Evolutionary conservation across 2,888 invertebrate genomes (phyloP).

Genomic region (Pilophorus perplexus): DNA sequence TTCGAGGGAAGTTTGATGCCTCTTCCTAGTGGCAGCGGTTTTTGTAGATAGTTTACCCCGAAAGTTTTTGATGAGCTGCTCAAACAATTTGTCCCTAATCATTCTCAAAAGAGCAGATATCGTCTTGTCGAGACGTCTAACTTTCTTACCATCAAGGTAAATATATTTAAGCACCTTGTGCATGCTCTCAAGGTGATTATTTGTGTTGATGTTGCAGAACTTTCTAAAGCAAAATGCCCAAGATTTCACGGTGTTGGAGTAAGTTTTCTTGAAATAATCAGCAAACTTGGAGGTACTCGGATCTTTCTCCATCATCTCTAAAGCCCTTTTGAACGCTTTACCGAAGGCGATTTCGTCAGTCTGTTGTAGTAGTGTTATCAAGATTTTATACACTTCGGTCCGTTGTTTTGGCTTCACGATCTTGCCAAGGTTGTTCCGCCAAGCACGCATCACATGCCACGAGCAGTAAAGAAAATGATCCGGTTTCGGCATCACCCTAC

Average conservation of each 20-base stretch:
- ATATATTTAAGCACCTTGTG: conserved; percentile 48
- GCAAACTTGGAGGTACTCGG: neutral
- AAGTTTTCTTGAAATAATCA: conserved; percentile 33
- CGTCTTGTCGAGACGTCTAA: conserved; percentile 48
- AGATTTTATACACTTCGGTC: neutral
- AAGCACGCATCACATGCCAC: conserved; percentile 49
- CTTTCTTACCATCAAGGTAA: conserved; percentile 47
- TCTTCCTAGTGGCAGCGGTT: neutral
- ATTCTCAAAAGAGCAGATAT: conserved; percentile 47
- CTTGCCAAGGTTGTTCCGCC: conserved; percentile 46
- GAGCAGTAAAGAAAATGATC: conserved; percentile 45
- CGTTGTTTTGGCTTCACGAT: conserved; percentile 17
- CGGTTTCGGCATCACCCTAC: conserved; percentile 42
- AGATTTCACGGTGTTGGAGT: too few relatives aligned
- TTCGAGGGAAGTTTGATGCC: neutral
- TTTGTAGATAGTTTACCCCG: conserved; percentile 48
- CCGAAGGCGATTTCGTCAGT: too few relatives aligned
- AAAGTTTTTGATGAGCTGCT: conserved; percentile 45
- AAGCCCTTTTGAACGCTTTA: too few relatives aligned
- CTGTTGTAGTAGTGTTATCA: neutral
- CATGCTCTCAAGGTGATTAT: conserved; percentile 49
- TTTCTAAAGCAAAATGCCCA: conserved; percentile 47
- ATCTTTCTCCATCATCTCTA: neutral
- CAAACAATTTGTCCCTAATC: conserved; percentile 48
- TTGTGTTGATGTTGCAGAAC: conserved; percentile 48